phyloP scores from a whole-genome alignment of 23 tunicate genomes.

The Phallusia fumigata region DNA sequence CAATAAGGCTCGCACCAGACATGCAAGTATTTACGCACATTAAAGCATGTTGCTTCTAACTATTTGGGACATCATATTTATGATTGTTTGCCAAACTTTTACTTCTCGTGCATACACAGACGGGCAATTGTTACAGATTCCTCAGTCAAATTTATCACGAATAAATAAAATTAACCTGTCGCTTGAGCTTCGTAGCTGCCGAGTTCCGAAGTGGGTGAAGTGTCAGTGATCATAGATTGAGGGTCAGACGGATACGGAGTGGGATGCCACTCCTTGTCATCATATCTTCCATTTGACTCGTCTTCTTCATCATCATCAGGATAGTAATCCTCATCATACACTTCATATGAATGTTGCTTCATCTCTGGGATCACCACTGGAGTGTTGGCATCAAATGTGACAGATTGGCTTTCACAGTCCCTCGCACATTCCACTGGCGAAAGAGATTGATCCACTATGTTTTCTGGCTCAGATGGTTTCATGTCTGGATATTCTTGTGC shows the following conservation, averaged over 20 bases:
- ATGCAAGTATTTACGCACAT: too few relatives aligned
- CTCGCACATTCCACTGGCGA: neutral
- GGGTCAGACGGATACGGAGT: slow-evolving; percentile 14
- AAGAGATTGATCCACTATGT: neutral
- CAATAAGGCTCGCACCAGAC: too few relatives aligned
- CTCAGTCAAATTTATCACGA: neutral
- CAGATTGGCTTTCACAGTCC: neutral
- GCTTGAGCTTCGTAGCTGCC: neutral
- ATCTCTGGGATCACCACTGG: slow-evolving; percentile 2
- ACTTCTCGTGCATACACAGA: too few relatives aligned
- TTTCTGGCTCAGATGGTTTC: neutral
- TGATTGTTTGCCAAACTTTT: too few relatives aligned
- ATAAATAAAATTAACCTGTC: neutral
- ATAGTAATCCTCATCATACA: neutral
- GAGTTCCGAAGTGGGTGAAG: slow-evolving; percentile 12
- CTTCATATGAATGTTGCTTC: neutral
- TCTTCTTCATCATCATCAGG: slow-evolving; percentile 11
- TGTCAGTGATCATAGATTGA: slow-evolving; percentile 20
- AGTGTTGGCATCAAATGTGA: neutral
- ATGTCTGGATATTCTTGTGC: neutral
- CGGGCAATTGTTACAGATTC: too few relatives aligned
- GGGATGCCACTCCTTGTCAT: slow-evolving; percentile 12
- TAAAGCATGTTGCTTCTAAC: too few relatives aligned
- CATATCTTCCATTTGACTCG: neutral
- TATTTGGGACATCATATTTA: too few relatives aligned